Evolutionary conservation across 2,797 vertebrate genomes (phyloP).

Genomic region (Tokudaia tokunoshimensis): DNA sequence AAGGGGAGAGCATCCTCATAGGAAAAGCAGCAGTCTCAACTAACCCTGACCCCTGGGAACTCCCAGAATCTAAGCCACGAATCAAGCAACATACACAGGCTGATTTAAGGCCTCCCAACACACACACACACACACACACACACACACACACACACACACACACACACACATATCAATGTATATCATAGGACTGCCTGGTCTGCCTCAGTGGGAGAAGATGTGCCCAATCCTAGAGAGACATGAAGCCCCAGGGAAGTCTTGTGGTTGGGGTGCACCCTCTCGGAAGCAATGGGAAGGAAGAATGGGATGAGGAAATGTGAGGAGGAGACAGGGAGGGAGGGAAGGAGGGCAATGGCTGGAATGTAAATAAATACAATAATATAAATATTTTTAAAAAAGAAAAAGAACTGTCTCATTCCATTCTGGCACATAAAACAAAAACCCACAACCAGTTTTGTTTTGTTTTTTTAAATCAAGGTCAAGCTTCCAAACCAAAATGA

Average conservation of each 20-base stretch:
- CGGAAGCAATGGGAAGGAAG: accelerated
- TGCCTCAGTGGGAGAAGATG: background rate
- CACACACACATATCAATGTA: no score
- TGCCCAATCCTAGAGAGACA: no score
- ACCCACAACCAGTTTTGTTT: background rate
- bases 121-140: no score
- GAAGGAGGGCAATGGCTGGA: accelerated
- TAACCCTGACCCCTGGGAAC: background rate
- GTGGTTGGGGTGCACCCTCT: background rate
- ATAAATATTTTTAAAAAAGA: background rate
- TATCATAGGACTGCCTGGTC: background rate
- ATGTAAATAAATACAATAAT: background rate
- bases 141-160: no score
- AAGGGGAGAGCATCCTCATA: background rate
- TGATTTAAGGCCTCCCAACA: no score
- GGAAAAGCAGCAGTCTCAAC: background rate
- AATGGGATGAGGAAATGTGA: background rate
- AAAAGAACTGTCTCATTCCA: conserved; percentile 29
- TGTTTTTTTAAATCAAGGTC: background rate
- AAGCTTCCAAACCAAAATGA: conserved; percentile 16
- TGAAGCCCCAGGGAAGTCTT: no score
- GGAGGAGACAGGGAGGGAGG: accelerated
- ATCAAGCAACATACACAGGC: background rate
- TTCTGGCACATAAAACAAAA: conserved; percentile 20
- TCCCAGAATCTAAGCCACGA: background rate